Percentiles rank a stretch among this genome's conserved stretches.
These are phyloP conservation scores for Tragelaphus buxtoni DNA, from an alignment of 2,113 vertebrate genomes.

Conservation along the genomic window DNA sequence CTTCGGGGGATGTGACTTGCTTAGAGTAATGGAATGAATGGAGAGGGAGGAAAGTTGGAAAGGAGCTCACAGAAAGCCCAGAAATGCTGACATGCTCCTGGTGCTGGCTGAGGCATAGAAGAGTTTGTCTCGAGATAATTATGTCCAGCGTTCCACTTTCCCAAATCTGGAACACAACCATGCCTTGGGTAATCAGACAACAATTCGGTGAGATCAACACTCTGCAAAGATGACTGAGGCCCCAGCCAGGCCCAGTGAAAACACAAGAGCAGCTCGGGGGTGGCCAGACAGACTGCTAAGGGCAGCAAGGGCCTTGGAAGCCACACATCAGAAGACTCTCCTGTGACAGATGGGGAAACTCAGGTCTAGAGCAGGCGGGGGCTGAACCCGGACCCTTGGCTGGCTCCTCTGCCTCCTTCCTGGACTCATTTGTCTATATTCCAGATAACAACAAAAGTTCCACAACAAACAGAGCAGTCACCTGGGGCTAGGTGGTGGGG, in stretches of 20 bases:
- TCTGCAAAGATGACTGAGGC: background rate
- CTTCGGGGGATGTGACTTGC: background rate
- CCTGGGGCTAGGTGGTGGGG: background rate
- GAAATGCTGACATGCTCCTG: constrained; percentile 43
- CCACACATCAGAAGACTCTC: background rate
- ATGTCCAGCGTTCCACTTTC: background rate
- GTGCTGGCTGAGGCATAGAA: constrained; percentile 19
- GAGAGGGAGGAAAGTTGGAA: background rate
- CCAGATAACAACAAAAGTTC: background rate
- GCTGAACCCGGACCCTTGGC: background rate
- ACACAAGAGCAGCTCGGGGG: background rate
- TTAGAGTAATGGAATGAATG: background rate
- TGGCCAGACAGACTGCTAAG: background rate
- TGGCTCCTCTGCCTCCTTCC: background rate
- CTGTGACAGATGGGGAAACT: background rate
- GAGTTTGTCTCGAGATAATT: constrained; percentile 21
- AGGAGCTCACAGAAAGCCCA: background rate
- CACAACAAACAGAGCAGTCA: background rate
- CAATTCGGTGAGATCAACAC: constrained; percentile 60
- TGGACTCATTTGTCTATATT: background rate
- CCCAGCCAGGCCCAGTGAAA: constrained; percentile 2
- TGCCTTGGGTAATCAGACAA: constrained; percentile 55
- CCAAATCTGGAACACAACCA: constrained; percentile 51
- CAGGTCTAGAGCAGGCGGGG: background rate
- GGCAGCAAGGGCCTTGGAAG: background rate